Evolutionary conservation across 35 echinoderm and acorn worm species (phyloP), one percentile per base, ranked within the genome.

Genomic region (Ptychodera flava): DNA sequence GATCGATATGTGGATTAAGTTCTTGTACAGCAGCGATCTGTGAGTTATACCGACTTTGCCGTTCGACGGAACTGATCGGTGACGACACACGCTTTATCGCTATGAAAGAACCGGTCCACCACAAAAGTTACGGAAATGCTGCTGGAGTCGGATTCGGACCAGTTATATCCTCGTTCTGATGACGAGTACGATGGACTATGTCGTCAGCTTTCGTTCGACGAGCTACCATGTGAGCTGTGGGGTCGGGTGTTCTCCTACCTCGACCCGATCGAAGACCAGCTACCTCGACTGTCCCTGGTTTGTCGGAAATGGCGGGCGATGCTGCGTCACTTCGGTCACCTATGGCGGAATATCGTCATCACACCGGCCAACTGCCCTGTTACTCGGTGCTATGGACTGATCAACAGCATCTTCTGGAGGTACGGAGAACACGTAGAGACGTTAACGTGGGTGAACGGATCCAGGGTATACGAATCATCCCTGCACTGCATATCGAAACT

Each of bases 261-360:
- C 22, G 89, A 94, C 75, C 95, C 92, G 15, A 78, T 98, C 35
- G 78, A 87, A 29, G 95, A 98, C 78, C 78, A 77, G 30, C 78
- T 98, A 16, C 95, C 95, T 33, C 87, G 89, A 28, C 82, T 91
- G 36, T 90, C 90, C 15, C 82, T 83, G 15, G 95, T 98, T 16
- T 94, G 90, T 84, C 85, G 87, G 29, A 94, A 92, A 78, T 98
- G 92, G 95, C 86, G 88, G 16, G 94, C 93, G 53, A 82, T 98
- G 0, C 88, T 98, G 0, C 45, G 77, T 28, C 87, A 90, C 38
- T 92, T 92, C 1, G 81, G 92, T 0, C 82, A 86, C 15, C 83
- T 98, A 34, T 98, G 95, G 95, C 76, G 95, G 35, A 86, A 81
- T 81, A 77, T 98, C 31, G 78, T 88, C 64, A 90, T 98, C 75